A percentile compares a stretch with the other conserved stretches of the same genome.
Conservation (phyloP, 2,113 vertebrate genomes). For the Psittacus erithacus region DNA sequence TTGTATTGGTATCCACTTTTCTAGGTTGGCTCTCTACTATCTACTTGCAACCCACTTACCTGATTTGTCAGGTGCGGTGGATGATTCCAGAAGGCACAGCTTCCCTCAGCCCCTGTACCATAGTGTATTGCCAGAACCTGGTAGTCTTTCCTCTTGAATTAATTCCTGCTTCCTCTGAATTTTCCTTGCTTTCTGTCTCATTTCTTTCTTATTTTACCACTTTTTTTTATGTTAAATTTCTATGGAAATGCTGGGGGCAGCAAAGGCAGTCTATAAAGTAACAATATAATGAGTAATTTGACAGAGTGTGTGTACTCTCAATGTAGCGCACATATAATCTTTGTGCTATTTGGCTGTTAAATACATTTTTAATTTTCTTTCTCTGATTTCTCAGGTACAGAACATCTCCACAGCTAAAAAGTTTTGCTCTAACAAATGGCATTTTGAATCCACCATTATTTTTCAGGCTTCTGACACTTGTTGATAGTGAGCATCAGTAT, state of each 20-base stretch:
- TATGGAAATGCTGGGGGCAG: neutral
- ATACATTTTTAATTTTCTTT: neutral
- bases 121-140: neutral
- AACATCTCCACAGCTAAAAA: neutral
- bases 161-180: neutral
- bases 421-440: constrained; percentile 39
- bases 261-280: neutral
- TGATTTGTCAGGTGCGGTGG: neutral
- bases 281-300: neutral
- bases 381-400: constrained; percentile 44
- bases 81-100: neutral
- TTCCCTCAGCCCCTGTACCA: neutral
- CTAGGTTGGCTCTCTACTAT: neutral
- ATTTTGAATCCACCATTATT: constrained; percentile 40
- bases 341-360: neutral
- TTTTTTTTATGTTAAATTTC: neutral
- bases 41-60: neutral
- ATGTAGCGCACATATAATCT: neutral
- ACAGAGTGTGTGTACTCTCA: neutral
- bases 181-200: neutral
- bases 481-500: neutral
- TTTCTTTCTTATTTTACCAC: neutral
- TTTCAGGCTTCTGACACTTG: constrained; percentile 39
- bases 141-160: neutral
- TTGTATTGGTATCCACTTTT: neutral